phyloP scores from a whole-genome alignment of 2,888 invertebrate genomes.

The Nomada flava region DNA sequence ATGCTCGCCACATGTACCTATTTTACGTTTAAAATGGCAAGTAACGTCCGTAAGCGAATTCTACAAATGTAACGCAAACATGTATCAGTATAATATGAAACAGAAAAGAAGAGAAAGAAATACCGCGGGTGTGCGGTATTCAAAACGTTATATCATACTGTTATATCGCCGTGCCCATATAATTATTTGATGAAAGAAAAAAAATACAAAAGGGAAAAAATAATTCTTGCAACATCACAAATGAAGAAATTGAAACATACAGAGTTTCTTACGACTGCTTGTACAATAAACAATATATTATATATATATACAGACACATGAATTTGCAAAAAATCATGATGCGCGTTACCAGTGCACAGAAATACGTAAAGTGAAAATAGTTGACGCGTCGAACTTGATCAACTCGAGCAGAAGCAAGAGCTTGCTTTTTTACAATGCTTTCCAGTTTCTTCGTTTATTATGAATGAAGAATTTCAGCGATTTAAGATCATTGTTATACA shows the following conservation, averaged over 20 bases:
- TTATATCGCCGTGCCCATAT: not conserved
- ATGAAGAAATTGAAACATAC: conserved; percentile 28
- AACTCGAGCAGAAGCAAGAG: conserved; percentile 16
- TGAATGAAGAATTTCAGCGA: not conserved
- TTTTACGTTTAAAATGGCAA: conserved; percentile 4
- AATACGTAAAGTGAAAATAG: conserved; percentile 17
- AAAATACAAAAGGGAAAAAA: not conserved
- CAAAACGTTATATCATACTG: conserved; percentile 4
- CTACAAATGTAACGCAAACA: not conserved
- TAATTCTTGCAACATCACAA: conserved; percentile 9
- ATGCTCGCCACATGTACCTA: not conserved
- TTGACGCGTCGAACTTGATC: conserved; percentile 26
- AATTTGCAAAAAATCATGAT: conserved; percentile 5
- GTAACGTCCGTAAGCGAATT: conserved; percentile 1
- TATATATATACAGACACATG: not conserved
- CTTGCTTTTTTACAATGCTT: conserved; percentile 21
- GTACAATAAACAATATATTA: conserved; percentile 29
- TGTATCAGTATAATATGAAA: not conserved
- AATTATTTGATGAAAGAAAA: conserved; percentile 17
- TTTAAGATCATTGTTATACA: conserved; percentile 1
- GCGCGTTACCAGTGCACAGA: conserved; percentile 2
- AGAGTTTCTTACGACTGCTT: conserved; percentile 39
- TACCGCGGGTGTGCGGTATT: not conserved
- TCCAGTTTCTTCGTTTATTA: conserved; percentile 16
- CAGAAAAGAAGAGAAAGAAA: too few relatives aligned